A percentile compares a stretch with the other conserved stretches of the same genome.
phyloP scores from a whole-genome alignment of 2,888 invertebrate species.

The Cephus spinipes region DNA sequence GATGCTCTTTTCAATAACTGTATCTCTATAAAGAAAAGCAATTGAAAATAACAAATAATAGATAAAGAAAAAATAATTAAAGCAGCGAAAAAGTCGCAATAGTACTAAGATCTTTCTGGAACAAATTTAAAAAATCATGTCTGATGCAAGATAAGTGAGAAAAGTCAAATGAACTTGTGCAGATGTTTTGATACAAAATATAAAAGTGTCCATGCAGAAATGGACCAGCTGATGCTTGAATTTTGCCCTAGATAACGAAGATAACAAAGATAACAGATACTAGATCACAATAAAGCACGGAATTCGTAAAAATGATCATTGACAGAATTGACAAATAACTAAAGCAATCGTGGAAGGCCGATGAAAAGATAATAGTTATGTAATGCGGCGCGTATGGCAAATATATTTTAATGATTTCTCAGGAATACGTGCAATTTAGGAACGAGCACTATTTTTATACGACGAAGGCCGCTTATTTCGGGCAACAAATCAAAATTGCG shows the following conservation, averaged over 20 bases:
- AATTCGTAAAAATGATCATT: background rate
- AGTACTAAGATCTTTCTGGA: constrained; percentile 31
- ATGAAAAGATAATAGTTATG: constrained; percentile 16
- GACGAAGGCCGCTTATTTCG: constrained; percentile 21
- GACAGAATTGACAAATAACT: constrained; percentile 5
- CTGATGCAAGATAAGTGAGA: background rate
- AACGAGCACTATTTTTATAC: constrained; percentile 20
- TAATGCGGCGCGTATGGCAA: constrained; percentile 8
- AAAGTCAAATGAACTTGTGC: background rate
- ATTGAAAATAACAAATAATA: constrained; percentile 8
- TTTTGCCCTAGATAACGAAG: background rate
- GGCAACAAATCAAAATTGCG: constrained; percentile 21
- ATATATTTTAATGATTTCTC: constrained; percentile 12
- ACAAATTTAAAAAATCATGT: background rate
- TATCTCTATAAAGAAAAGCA: constrained; percentile 15
- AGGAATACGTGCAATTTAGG: background rate
- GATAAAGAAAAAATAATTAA: background rate
- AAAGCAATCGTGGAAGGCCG: background rate
- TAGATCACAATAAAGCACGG: background rate
- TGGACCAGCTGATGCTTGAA: background rate
- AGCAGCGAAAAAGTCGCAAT: background rate
- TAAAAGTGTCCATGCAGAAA: background rate
- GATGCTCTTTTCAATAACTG: background rate
- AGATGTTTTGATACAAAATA: background rate
- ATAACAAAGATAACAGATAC: background rate